phyloP scores from a whole-genome alignment of 2,888 invertebrate species.

The Ormia ochracea region DNA sequence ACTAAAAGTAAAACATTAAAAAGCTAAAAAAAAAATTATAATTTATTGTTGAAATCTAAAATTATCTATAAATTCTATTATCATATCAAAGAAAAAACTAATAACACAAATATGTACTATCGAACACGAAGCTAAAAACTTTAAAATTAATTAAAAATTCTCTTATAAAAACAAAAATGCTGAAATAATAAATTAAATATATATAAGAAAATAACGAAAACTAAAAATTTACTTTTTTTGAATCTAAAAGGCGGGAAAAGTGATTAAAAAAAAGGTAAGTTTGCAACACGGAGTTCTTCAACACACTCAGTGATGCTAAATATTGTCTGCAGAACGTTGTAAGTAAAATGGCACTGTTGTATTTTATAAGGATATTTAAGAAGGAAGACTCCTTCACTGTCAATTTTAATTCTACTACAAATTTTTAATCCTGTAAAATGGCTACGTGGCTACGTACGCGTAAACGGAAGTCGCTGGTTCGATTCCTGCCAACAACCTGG shows the following conservation, averaged over 20 bases:
- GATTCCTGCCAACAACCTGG: too few species aligned
- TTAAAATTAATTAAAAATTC: conserved; percentile 26
- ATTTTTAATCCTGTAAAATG: too few species aligned
- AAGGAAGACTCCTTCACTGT: too few species aligned
- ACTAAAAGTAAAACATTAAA: conserved; percentile 17
- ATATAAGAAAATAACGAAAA: conserved; percentile 2
- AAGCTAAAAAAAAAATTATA: conserved; percentile 13
- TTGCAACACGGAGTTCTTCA: too few species aligned
- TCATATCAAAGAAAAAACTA: conserved; percentile 56
- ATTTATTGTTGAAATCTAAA: conserved; percentile 51
- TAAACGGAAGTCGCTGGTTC: too few species aligned
- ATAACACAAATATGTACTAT: not conserved
- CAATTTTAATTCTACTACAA: too few species aligned
- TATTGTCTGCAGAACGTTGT: too few species aligned
- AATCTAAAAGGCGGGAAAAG: not conserved
- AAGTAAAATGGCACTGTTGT: too few species aligned
- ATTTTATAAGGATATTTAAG: too few species aligned
- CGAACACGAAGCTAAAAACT: not conserved
- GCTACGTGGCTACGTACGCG: too few species aligned
- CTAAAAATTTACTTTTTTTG: not conserved
- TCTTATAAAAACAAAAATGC: conserved; percentile 46
- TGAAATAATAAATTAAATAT: conserved; percentile 43
- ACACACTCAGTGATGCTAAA: too few species aligned
- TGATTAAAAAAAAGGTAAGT: not conserved
- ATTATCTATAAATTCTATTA: conserved; percentile 47